phyloP scores from a whole-genome alignment of 2,797 vertebrate genomes.

The Gallinago solitaria region DNA sequence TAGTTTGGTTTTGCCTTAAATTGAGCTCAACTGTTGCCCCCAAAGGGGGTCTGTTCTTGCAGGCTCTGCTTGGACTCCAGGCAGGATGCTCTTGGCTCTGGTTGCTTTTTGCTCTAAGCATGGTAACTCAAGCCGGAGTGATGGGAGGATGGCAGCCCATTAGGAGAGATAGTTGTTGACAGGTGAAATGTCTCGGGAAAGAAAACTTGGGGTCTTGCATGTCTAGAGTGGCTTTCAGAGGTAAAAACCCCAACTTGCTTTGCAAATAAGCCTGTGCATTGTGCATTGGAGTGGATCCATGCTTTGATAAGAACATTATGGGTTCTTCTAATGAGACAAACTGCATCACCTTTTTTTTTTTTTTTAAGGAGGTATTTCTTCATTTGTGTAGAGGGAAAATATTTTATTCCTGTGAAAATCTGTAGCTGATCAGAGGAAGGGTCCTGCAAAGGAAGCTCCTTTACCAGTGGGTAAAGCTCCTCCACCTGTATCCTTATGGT shows the following conservation, averaged over 20 bases:
- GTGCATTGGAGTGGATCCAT: not conserved
- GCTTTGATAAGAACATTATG: not conserved
- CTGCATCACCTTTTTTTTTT: not conserved
- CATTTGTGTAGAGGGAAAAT: rapidly evolving
- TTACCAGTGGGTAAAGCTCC: not conserved
- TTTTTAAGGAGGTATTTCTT: not conserved
- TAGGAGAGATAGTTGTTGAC: not conserved
- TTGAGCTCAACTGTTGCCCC: constrained; percentile 1
- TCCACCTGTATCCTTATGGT: not conserved
- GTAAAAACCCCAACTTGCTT: not conserved
- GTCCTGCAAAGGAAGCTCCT: not conserved
- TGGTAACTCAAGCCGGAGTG: not conserved
- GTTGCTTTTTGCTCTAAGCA: not conserved
- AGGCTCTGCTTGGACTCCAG: not conserved
- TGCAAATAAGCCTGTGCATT: not conserved
- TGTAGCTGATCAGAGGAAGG: not conserved
- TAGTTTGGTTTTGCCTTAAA: constrained; percentile 38
- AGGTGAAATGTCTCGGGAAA: not conserved
- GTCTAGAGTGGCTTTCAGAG: not conserved
- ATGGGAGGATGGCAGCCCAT: not conserved
- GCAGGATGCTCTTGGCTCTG: not conserved
- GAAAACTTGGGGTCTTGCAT: not conserved
- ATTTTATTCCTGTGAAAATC: not conserved
- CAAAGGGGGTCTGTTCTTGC: constrained; percentile 36
- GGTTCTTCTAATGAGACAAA: not conserved